Evolutionary conservation across 92 coral and sea anemone species (phyloP).

Genomic region (Micromussa lordhowensis): DNA sequence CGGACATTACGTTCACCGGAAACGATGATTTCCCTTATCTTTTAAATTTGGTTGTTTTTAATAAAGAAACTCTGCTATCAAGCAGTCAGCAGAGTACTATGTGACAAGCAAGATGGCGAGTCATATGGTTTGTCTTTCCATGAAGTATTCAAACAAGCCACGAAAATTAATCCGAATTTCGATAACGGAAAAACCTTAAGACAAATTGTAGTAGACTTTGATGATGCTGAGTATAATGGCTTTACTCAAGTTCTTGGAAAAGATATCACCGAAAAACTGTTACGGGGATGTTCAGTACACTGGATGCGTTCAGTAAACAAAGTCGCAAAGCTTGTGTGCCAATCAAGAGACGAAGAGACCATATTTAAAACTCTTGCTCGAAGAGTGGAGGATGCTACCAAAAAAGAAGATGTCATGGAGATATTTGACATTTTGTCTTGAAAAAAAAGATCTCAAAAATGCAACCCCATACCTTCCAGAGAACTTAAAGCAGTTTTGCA

Average conservation of each 20-base stretch:
- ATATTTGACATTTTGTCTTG: constrained; percentile 50
- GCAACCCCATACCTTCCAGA: constrained; percentile 32
- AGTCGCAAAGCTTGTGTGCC: constrained; percentile 59
- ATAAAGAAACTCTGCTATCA: constrained; percentile 38
- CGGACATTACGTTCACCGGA: constrained; percentile 63
- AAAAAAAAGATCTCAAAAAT: constrained; percentile 8
- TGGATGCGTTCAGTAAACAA: constrained; percentile 68
- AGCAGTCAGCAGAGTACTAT: too few species aligned
- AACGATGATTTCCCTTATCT: constrained; percentile 61
- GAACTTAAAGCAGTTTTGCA: constrained; percentile 12
- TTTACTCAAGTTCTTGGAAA: constrained; percentile 38
- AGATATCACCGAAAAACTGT: constrained; percentile 43
- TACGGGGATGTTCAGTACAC: constrained; percentile 73
- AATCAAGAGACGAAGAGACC: too few species aligned
- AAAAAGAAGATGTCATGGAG: constrained; percentile 48
- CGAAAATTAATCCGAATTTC: constrained; percentile 37
- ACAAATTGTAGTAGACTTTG: constrained; percentile 60
- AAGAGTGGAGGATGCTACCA: constrained; percentile 43
- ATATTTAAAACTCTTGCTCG: too few species aligned
- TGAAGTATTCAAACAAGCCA: constrained; percentile 34
- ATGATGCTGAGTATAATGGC: constrained; percentile 60
- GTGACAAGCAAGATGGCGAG: too few species aligned
- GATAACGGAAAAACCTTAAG: constrained; percentile 33
- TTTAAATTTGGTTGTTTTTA: constrained; percentile 48
- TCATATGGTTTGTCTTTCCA: too few species aligned